Evolutionary conservation across 2,888 invertebrate species (phyloP).

Genomic region (Metacarcinus magister): DNA sequence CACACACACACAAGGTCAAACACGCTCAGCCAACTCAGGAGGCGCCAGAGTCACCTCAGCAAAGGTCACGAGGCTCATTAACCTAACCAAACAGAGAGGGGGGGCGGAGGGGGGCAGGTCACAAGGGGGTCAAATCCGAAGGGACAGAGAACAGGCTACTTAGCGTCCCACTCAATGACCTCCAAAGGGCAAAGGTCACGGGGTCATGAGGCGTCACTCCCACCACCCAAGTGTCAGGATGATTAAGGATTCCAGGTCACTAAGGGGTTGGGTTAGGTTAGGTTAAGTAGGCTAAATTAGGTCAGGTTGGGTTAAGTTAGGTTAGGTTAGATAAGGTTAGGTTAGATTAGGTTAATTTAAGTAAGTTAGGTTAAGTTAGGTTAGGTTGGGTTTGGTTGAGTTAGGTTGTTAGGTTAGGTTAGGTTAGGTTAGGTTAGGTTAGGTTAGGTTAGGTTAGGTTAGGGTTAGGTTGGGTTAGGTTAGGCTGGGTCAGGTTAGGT

Average conservation of each 20-base stretch:
- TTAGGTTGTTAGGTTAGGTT: no score
- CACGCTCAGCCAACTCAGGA: background rate
- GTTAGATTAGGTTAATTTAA: no score
- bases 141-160: background rate
- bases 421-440: no score
- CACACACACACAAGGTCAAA: background rate
- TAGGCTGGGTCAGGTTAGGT: no score
- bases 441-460: no score
- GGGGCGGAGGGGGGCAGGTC: background rate
- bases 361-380: no score
- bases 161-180: background rate
- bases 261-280: no score
- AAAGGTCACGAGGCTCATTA: conserved; percentile 13
- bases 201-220: background rate
- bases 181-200: background rate
- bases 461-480: no score
- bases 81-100: background rate
- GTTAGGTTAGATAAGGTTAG: no score
- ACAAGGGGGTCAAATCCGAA: background rate
- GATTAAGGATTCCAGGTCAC: background rate
- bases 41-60: background rate
- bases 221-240: background rate
- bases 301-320: no score
- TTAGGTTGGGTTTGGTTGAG: no score
- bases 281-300: no score